Evolutionary conservation across 92 coral and sea anemone genomes (phyloP).

Genomic region (Palythoa grandiflora): DNA sequence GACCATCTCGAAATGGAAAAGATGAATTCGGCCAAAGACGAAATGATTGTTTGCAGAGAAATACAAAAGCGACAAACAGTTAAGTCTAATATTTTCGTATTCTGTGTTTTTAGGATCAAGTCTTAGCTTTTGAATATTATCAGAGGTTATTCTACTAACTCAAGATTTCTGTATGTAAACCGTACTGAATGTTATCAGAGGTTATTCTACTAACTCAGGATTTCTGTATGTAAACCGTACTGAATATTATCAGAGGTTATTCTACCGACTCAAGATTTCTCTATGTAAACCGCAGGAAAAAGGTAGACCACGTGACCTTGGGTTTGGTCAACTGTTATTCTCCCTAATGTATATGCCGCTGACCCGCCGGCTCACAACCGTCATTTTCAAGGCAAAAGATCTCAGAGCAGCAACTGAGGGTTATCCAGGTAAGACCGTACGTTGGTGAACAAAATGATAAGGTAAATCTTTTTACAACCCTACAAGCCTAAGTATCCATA

Average conservation of each 20-base stretch:
- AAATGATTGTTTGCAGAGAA: slow-evolving; percentile 92
- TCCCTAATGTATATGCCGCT: slow-evolving; percentile 97
- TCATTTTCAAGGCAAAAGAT: slow-evolving; percentile 92
- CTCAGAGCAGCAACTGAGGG: slow-evolving; percentile 87
- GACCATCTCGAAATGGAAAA: slow-evolving; percentile 78
- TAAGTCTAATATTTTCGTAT: neutral
- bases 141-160: no score
- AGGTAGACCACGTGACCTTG: slow-evolving; percentile 88
- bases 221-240: no score
- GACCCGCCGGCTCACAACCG: slow-evolving; percentile 93
- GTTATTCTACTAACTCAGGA: no score
- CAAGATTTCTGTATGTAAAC: no score
- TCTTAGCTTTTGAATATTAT: no score
- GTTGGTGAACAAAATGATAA: neutral
- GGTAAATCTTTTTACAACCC: no score
- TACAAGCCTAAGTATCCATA: no score
- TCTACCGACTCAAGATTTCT: neutral
- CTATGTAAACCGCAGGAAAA: slow-evolving; percentile 56
- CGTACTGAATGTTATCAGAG: no score
- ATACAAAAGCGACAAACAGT: slow-evolving; percentile 87
- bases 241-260: neutral
- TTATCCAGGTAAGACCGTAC: slow-evolving; percentile 76
- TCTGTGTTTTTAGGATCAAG: neutral
- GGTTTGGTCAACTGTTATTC: slow-evolving; percentile 88
- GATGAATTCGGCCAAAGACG: slow-evolving; percentile 72